These are phyloP conservation scores for Alces alces DNA, from an alignment of 2,113 vertebrate species.

Conservation along the genomic window DNA sequence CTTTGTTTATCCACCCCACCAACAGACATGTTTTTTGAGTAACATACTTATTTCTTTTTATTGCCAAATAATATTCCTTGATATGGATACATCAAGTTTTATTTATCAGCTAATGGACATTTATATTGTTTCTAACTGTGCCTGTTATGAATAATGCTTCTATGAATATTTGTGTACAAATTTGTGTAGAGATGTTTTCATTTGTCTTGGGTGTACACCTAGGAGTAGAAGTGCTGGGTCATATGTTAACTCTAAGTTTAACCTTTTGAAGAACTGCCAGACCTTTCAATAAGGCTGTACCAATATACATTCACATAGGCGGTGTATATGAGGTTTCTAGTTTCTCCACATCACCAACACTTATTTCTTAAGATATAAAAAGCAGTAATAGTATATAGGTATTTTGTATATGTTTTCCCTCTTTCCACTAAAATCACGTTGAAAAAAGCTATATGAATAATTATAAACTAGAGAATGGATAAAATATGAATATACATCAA, in stretches of 20 bases:
- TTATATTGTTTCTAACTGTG: neutral
- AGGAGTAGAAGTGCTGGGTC: neutral
- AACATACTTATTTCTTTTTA: neutral
- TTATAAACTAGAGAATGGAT: neutral
- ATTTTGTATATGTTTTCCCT: neutral
- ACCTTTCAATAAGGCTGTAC: neutral
- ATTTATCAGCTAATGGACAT: neutral
- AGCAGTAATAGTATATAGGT: neutral
- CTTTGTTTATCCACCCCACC: neutral
- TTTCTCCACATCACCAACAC: neutral
- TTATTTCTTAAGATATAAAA: neutral
- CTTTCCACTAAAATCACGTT: neutral
- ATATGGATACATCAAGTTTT: neutral
- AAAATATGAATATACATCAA: neutral
- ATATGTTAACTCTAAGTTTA: neutral
- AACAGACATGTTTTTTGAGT: neutral
- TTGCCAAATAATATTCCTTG: neutral
- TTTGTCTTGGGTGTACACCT: neutral
- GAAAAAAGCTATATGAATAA: neutral
- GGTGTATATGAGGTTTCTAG: neutral
- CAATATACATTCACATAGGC: neutral
- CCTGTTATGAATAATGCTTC: neutral
- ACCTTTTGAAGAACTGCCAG: neutral
- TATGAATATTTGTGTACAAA: neutral
- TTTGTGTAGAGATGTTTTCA: neutral